A percentile compares a stretch with the other conserved stretches of the same genome.
Conservation (phyloP, 2,888 invertebrate species). For the Himalopsyche anomala region DNA sequence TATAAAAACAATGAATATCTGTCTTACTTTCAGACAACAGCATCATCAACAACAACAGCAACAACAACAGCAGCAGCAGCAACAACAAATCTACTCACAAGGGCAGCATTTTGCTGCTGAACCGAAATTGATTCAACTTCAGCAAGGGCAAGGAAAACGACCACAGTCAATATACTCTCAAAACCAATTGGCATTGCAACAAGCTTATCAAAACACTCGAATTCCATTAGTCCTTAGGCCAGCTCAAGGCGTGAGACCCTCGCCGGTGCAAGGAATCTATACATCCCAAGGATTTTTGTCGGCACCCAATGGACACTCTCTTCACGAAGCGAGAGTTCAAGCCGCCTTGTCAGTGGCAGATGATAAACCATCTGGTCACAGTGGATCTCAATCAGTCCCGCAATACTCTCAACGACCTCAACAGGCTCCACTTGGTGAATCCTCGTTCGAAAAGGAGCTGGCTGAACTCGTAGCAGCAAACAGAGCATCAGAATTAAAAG, state of each 20-base stretch:
- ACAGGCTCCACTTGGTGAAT: slow-evolving; percentile 55
- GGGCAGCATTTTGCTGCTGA: slow-evolving; percentile 44
- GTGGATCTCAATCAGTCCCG: slow-evolving; percentile 42
- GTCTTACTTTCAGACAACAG: too few relatives aligned
- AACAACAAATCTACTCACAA: slow-evolving; percentile 53
- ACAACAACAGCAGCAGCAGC: slow-evolving; percentile 47
- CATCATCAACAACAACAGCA: background rate
- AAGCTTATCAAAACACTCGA: slow-evolving; percentile 52
- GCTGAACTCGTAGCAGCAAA: slow-evolving; percentile 64
- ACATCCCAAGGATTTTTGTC: slow-evolving; percentile 60
- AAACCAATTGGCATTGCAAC: slow-evolving; percentile 53
- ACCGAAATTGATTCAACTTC: slow-evolving; percentile 58
- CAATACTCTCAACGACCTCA: slow-evolving; percentile 58
- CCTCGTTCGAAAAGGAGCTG: slow-evolving; percentile 64
- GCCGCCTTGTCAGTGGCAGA: slow-evolving; percentile 63
- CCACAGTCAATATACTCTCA: slow-evolving; percentile 47
- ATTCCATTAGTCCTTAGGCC: slow-evolving; percentile 57
- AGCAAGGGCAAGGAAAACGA: slow-evolving; percentile 53
- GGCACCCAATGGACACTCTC: slow-evolving; percentile 53
- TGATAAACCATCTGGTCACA: slow-evolving; percentile 53
- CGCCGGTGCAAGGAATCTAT: slow-evolving; percentile 59
- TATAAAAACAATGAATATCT: too few relatives aligned
- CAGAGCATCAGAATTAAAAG: slow-evolving; percentile 63
- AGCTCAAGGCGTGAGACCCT: slow-evolving; percentile 58
- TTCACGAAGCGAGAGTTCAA: slow-evolving; percentile 64